A percentile compares a stretch with the other conserved stretches of the same genome.
Conservation (phyloP, 2,113 vertebrate genomes). For the Cacatua alba region DNA sequence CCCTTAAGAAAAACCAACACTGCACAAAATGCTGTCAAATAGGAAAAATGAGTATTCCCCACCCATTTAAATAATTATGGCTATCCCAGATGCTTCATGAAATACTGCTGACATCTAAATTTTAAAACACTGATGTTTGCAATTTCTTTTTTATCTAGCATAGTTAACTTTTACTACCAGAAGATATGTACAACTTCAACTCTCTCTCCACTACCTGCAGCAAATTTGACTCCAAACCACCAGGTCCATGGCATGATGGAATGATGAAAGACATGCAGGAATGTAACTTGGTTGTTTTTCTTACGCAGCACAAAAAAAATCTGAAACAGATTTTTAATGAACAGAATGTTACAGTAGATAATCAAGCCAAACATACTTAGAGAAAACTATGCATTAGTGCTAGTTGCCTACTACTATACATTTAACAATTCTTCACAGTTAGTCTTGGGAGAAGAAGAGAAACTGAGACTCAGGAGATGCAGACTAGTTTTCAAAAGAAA, state of each 20-base stretch:
- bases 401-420: neutral
- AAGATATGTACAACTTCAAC: neutral
- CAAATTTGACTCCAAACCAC: slow-evolving; percentile 98
- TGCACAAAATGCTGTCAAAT: neutral
- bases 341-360: slow-evolving; percentile 24
- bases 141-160: neutral
- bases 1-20: neutral
- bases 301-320: slow-evolving; percentile 97
- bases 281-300: slow-evolving; percentile 93
- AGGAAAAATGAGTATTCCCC: neutral
- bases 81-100: neutral
- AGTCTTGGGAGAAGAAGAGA: neutral
- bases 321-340: slow-evolving; percentile 80
- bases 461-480: neutral
- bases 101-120: neutral
- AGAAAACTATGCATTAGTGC: neutral
- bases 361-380: neutral
- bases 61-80: neutral
- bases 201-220: slow-evolving; percentile 83
- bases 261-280: slow-evolving; percentile 97
- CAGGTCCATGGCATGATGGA: slow-evolving; percentile 98
- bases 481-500: neutral
- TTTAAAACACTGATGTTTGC: neutral
- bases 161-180: neutral
- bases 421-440: neutral